Base-by-base conservation (phyloP, 2,888 invertebrate species). In the Trachelus troglodyta region DNA sequence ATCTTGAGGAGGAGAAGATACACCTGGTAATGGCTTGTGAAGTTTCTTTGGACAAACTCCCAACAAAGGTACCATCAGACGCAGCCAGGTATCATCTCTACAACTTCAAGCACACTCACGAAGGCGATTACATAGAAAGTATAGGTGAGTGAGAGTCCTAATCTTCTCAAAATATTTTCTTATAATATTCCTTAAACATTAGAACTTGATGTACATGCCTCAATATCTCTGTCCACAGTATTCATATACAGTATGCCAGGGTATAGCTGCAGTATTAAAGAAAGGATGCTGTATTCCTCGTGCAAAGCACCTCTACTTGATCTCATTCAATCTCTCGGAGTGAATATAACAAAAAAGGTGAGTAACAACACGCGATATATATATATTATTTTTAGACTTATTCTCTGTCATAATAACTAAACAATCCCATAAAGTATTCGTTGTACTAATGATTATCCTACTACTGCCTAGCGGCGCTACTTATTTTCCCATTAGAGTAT, bases 171-270 rank as follows among this genome's bases (percentile, higher is more conserved):
- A 40, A 23, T 23, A 15, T 23, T 40, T 15, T 23, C 6, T 15
- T 1, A 40, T 9, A 40, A 40, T 40, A 4, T 40, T 40, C 23
- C 23, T 40, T 6, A 40, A 23, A 40, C 6, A 6, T 40, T 40
- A 40, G 6, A 40, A 23, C 23, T 40, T 40, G 6, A 23, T 40
- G 6, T 40, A 23, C 15, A 23, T 23, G 6, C 15, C 30, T 30
- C 71, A 69, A 69, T 69, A 33, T n/a, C 75, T 76, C 69, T 77
- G 73, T 83, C 73, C 94, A 77, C 93, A 97, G 97, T 99, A 81
- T 99, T 99, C 92, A 97, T 99, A 88, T 99, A 99, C 92, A 98
- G 99, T 12, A 98, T 99, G 97, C 99, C 99, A 4, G 98, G 99
- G 6, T 98, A 98, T 92, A 96, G 94, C 81, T 98, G 98, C 91